Evolutionary conservation across 2,113 vertebrate genomes (phyloP), one percentile per base, ranked within the genome.

Genomic region (Turnix velox): DNA sequence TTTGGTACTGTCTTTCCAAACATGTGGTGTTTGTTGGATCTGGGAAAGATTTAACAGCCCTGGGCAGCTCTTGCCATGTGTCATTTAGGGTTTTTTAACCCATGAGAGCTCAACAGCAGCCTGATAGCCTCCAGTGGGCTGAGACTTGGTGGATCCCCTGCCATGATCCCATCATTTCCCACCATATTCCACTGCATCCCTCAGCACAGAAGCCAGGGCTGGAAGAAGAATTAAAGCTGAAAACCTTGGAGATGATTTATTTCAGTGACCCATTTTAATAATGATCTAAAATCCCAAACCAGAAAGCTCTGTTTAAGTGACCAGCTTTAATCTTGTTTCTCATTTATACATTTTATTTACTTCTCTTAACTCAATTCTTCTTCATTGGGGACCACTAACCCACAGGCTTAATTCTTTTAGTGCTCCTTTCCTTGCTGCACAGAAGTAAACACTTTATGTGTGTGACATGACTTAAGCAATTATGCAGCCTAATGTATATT

Each of bases 1-100:
- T n/a, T n/a, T n/a, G n/a, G n/a, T n/a, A n/a, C n/a, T 2, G 1
- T 4, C 57, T 43, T 9, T 18, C 76, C 49, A 35, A 31, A 31
- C 3, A 0, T 1, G 4, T 2, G 6, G 24, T 0, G 1, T 25
- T 48, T 23, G 40, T 5, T 2, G 8, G 80, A 65, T 58, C 54
- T 54, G 35, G 51, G n/a, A 33, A 62, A 28, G 42, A 35, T 4
- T 35, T 13, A 24, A 25, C 1, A 2, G 30, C 7, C 8, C 22
- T 30, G 24, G 35, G 67, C 43, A 81, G 39, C 39, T 68, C 12
- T 55, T 22, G 35, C 40, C 27, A 18, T 4, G 14, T 19, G 13
- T 7, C 2, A 63, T 42, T 62, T 31, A n/a, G 12, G 2, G 2
- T 66, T 61, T 66, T 75, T 27, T 35, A 45, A 42, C 23, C 51